Evolutionary conservation across 2,113 vertebrate species (phyloP), one percentile per base, ranked within the genome.

Genomic region (Pedionomus torquatus): DNA sequence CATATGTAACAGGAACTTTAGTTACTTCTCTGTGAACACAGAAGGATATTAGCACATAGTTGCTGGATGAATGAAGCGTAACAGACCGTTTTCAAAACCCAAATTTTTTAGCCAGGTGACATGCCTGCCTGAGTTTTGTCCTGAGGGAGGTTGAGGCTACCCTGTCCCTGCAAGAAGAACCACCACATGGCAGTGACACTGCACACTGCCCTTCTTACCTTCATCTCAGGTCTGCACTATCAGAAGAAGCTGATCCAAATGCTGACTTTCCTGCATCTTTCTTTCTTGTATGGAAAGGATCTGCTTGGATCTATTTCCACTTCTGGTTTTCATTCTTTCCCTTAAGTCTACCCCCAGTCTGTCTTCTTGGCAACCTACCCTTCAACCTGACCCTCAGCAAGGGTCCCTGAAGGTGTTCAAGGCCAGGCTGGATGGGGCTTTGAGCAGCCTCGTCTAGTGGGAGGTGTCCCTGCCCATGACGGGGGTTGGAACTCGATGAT

Each of bases 101-200:
- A 28, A 43, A 70, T 79, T 55, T 83, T 28, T 15, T n/a, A 58
- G 17, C 54, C 57, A 43, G 30, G 23, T 74, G 25, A 51, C 23
- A 5, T 24, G 41, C 23, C 70, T 78, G 54, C 43, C 54, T 60
- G 54, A 58, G 35, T 48, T 74, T 52, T 64, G 33, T 37, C 20
- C 65, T 33, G 43, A 54, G 12, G 28, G 43, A 26, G 10, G n/a
- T n/a, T n/a, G 30, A 24, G 48, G 11, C 25, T 64, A 10, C 21
- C 10, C 43, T 52, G 33, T 43, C 17, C 30, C 48, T 5, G 5
- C 0, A 4, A 58, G 52, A 43, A 81, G 64, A 82, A 44, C 3
- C 4, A 4, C 24, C 31, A 4, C 1, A 0, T 4, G 13, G 41
- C 4, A 4, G 37, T 49, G 57, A 46, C 1, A 5, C 26, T 8